Percentiles rank a stretch among this genome's conserved stretches.
Evolutionary conservation across 2,113 vertebrate genomes (phyloP).

Genomic region (Anolis sagrei): DNA sequence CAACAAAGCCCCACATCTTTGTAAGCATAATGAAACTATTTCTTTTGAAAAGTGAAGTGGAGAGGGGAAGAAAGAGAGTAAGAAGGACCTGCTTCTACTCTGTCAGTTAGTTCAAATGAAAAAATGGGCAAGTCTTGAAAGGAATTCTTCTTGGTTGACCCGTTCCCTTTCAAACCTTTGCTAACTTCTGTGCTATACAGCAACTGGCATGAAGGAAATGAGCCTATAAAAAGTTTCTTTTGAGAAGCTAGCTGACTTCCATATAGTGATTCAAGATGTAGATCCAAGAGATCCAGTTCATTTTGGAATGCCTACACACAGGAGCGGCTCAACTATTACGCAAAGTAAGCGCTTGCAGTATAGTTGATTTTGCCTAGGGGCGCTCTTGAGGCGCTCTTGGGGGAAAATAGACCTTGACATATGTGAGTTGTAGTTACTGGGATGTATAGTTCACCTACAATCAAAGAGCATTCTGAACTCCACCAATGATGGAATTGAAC

Average conservation of each 20-base stretch:
- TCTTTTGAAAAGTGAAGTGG: slow-evolving; percentile 38
- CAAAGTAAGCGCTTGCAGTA: no score
- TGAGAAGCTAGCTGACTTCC: not conserved
- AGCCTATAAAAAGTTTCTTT: not conserved
- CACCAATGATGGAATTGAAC: no score
- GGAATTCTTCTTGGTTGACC: not conserved
- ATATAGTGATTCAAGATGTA: no score
- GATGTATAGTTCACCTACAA: no score
- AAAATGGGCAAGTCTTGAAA: not conserved
- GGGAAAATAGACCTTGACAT: no score
- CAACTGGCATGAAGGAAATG: not conserved
- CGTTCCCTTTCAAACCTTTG: not conserved
- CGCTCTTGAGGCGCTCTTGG: no score
- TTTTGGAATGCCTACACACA: no score
- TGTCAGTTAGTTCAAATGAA: slow-evolving; percentile 10
- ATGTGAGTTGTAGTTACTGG: no score
- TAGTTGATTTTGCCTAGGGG: no score
- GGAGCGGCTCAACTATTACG: no score
- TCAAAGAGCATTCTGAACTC: no score
- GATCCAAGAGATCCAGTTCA: no score
- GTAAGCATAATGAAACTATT: slow-evolving; percentile 61
- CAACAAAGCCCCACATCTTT: slow-evolving; percentile 61
- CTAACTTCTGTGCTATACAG: not conserved
- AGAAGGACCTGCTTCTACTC: slow-evolving; percentile 44
- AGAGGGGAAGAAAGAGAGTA: slow-evolving; percentile 8